Evolutionary conservation across 2,888 invertebrate species (phyloP).

Genomic region (Rhabditoides inermis): DNA sequence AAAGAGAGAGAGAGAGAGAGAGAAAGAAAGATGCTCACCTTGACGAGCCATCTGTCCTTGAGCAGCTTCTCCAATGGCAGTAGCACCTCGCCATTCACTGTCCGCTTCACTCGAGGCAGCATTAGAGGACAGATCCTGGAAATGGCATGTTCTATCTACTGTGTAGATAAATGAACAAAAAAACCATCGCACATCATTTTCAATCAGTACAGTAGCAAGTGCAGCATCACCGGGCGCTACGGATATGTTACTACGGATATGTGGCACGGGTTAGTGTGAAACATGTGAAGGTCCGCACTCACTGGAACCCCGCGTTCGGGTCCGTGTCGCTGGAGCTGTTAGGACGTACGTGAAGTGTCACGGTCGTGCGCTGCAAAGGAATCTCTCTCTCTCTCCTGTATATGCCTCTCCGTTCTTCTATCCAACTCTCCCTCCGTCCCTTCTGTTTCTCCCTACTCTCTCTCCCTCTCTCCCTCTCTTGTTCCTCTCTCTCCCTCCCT

Average conservation of each 20-base stretch:
- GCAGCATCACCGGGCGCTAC: not conserved
- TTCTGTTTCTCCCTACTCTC: constrained; percentile 1
- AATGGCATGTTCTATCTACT: no score
- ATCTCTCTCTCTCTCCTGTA: constrained; percentile 7
- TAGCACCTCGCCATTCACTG: constrained; percentile 12
- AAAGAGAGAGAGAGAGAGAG: no score
- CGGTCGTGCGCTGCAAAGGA: no score
- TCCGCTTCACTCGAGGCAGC: constrained; percentile 13
- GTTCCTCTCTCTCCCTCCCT: not conserved
- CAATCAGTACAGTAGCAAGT: not conserved
- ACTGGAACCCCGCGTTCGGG: no score
- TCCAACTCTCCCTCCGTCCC: constrained; percentile 1
- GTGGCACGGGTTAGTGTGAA: no score
- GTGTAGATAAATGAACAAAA: no score
- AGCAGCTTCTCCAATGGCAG: constrained; percentile 19
- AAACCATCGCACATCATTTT: no score
- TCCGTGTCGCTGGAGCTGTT: no score
- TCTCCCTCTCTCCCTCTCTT: not conserved
- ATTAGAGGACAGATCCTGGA: no score
- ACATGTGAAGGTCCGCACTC: no score
- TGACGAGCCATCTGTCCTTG: constrained; percentile 17
- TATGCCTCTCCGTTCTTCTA: constrained; percentile 2
- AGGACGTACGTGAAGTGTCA: no score
- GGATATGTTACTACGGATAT: no score
- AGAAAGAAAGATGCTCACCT: constrained; percentile 4